These are phyloP conservation scores for Ancistrus triradiatus DNA, from an alignment of 2,113 vertebrate species.

Conservation along the genomic window DNA sequence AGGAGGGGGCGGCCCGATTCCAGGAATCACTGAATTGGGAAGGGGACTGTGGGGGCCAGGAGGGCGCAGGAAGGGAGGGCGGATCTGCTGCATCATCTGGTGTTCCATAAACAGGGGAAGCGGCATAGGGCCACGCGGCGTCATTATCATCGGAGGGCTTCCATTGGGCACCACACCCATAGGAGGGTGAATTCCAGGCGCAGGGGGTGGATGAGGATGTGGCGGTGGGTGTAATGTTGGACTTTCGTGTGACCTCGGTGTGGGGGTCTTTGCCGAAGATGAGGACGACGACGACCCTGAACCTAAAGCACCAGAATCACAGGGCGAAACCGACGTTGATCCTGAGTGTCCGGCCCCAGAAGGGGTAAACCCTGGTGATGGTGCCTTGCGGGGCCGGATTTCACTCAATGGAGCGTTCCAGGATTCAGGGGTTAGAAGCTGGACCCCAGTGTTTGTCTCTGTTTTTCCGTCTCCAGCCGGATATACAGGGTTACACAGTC, in stretches of 20 bases:
- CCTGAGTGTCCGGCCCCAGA: slow-evolving; percentile 77
- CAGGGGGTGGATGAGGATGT: slow-evolving; percentile 68
- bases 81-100: slow-evolving; percentile 97
- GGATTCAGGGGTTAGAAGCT: slow-evolving; percentile 97
- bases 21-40: slow-evolving; percentile 90
- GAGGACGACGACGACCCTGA: slow-evolving; percentile 81
- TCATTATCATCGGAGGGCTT: slow-evolving; percentile 98
- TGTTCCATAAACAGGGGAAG: slow-evolving; percentile 98
- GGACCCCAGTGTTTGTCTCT: slow-evolving; percentile 84
- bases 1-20: slow-evolving; percentile 82
- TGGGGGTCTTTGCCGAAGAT: slow-evolving; percentile 87
- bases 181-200: slow-evolving; percentile 82
- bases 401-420: slow-evolving; percentile 93
- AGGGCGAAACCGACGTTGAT: slow-evolving; percentile 85
- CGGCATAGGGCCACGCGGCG: slow-evolving; percentile 91
- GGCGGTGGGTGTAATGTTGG: slow-evolving; percentile 81
- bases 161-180: slow-evolving; percentile 83
- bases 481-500: slow-evolving; percentile 86
- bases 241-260: slow-evolving; percentile 88
- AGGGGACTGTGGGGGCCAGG: slow-evolving; percentile 89
- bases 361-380: slow-evolving; percentile 79
- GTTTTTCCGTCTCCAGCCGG: slow-evolving; percentile 81
- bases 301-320: slow-evolving; percentile 81
- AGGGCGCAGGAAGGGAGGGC: slow-evolving; percentile 84
- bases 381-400: slow-evolving; percentile 82